phyloP scores from a whole-genome alignment of 2,888 invertebrate genomes.

The Patella caerulea region DNA sequence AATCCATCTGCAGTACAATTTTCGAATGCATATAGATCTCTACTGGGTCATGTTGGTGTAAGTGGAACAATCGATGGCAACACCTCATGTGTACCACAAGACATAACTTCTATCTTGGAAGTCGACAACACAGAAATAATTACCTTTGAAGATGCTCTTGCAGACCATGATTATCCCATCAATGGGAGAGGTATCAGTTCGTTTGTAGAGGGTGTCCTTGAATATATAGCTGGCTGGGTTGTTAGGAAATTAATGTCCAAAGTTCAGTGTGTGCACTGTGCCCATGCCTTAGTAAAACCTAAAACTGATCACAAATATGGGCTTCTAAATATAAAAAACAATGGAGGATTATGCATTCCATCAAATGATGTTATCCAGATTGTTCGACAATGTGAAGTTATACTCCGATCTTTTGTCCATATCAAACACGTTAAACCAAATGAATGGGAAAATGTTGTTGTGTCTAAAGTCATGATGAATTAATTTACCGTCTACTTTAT shows the following conservation, averaged over 20 bases:
- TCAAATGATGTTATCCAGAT: background rate
- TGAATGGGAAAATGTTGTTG: background rate
- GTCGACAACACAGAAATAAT: background rate
- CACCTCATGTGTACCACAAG: background rate
- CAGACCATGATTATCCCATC: background rate
- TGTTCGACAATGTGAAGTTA: background rate
- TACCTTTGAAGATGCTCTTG: background rate
- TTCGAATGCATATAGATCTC: background rate
- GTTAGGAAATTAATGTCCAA: background rate
- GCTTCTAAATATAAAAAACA: background rate
- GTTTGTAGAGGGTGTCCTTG: background rate
- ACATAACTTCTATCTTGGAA: background rate
- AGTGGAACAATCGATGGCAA: background rate
- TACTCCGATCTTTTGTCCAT: background rate
- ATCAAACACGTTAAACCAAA: background rate
- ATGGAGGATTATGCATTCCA: background rate
- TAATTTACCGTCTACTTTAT: background rate
- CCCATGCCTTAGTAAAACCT: background rate
- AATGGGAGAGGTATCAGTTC: background rate
- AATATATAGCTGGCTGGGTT: background rate
- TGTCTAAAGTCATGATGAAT: background rate
- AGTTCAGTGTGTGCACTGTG: background rate
- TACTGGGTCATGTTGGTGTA: slow-evolving; percentile 16
- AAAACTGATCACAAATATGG: background rate
- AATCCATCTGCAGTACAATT: slow-evolving; percentile 17